Base-by-base conservation (phyloP, 2,113 vertebrate genomes). In the Cyanistes caeruleus region DNA sequence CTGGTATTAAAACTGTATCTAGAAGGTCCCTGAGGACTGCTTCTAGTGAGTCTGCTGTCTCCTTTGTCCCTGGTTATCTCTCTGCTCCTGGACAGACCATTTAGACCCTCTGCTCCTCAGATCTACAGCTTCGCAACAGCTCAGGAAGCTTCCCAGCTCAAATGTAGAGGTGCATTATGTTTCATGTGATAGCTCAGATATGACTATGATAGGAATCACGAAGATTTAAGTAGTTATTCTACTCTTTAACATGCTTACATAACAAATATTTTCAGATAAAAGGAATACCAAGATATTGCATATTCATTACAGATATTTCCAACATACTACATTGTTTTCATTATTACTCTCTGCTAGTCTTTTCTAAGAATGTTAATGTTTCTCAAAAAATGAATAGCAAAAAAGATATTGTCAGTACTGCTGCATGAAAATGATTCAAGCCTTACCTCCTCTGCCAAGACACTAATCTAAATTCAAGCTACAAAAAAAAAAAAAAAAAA, bases 201-300 rank as follows among this genome's bases (percentile, higher is more conserved):
- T 12, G 48, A 52, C 39, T 84, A 15, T 41, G 77, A 75, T 22
- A 92, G 62, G 22, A 81, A 75, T 43, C 20, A 15, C 20, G 56
- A 68, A 76, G 48, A 53, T 84, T 78, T 55, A 82, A 89, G 67
- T 37, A 30, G 53, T 20, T 63, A 63, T 67, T 92, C 91, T 75
- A 81, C 37, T 75, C 43, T 62, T 82, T 16, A 67, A n/a, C 20
- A 3, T 70, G 83, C 41, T 91, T 95, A 74, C 39, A 53, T 75
- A 93, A 77, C 37, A 83, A 90, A 51, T 91, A 51, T 73, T 87
- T 87, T 77, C 78, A 70, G 51, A 48, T 84, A 76, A 95, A 92
- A 77, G 33, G 64, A 52, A 92, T 87, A 53, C 35, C 48, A 59
- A 74, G 58, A 53, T 24, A 72, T 11, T 60, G 39, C 37, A 17